phyloP scores from a whole-genome alignment of 2,888 invertebrate genomes.

The Scaeva pyrastri region DNA sequence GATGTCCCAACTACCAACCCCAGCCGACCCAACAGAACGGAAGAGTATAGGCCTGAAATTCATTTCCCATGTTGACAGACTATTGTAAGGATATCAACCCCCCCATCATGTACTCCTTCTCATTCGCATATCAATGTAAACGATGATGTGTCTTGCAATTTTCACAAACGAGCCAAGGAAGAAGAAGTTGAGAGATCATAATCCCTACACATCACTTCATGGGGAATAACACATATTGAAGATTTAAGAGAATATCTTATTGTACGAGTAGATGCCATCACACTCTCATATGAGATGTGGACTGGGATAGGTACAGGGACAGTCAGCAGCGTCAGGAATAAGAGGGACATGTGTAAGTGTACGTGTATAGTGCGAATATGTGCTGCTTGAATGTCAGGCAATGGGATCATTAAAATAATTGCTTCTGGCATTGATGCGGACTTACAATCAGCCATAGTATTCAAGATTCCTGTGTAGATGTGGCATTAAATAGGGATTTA shows the following conservation, averaged over 20 bases:
- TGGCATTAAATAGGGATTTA: constrained; percentile 75
- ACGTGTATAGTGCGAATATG: constrained; percentile 2
- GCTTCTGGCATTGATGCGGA: constrained; percentile 74
- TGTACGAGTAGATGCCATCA: background rate
- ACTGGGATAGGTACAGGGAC: background rate
- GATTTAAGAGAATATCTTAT: constrained; percentile 29
- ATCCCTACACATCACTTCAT: constrained; percentile 60
- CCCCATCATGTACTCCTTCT: background rate
- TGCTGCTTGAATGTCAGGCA: constrained; percentile 59
- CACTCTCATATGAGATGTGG: constrained; percentile 26
- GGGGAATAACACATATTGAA: constrained; percentile 60
- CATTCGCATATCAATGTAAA: background rate
- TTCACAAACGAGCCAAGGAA: constrained; percentile 16
- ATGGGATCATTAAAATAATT: constrained; percentile 75
- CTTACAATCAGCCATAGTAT: constrained; percentile 71
- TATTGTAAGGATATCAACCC: constrained; percentile 28
- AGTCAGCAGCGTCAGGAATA: background rate
- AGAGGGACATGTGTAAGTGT: too few relatives aligned
- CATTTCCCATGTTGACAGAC: constrained; percentile 65
- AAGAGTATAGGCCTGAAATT: constrained; percentile 41
- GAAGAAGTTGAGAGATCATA: constrained; percentile 49
- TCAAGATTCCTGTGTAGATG: constrained; percentile 58
- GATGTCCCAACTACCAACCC: too few relatives aligned
- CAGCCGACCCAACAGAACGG: too few relatives aligned
- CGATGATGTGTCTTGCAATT: constrained; percentile 45